Percentiles rank a stretch among this genome's conserved stretches.
phyloP scores from a whole-genome alignment of 2,888 invertebrate species.

The Cantharis rustica region DNA sequence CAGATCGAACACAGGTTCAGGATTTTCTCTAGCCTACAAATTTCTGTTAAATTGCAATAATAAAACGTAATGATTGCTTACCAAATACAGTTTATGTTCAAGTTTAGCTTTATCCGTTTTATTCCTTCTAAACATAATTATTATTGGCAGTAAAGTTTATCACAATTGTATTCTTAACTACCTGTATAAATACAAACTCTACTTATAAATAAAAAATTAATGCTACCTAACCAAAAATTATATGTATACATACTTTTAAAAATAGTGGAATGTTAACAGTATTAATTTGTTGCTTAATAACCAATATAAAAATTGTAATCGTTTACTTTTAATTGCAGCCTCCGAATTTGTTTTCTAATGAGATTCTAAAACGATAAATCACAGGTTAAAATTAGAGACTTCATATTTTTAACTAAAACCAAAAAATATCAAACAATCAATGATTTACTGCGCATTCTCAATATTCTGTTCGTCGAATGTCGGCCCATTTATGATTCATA shows the following conservation, averaged over 20 bases:
- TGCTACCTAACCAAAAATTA: not conserved
- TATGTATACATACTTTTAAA: not conserved
- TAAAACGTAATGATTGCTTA: conserved; percentile 40
- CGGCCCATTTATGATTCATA: not conserved
- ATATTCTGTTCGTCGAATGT: not conserved
- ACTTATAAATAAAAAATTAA: not conserved
- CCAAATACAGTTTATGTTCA: conserved; percentile 66
- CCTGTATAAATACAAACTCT: not conserved
- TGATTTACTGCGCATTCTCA: not conserved
- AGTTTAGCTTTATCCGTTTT: conserved; percentile 61
- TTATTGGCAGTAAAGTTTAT: conserved; percentile 7
- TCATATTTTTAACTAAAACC: not conserved
- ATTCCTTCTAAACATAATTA: conserved; percentile 47
- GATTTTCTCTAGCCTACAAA: conserved; percentile 73
- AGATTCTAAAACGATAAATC: not conserved
- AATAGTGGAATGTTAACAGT: not conserved
- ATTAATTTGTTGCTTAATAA: not conserved
- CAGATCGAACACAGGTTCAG: conserved; percentile 80
- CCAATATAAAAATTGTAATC: not conserved
- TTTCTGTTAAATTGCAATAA: not conserved
- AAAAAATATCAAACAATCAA: not conserved
- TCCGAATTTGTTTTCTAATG: not conserved
- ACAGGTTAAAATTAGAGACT: not conserved
- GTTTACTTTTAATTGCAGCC: not conserved
- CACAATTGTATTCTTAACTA: not conserved